These are phyloP conservation scores for Parazoanthus darwini DNA, from an alignment of 92 coral and sea anemone genomes.

Conservation along the genomic window DNA sequence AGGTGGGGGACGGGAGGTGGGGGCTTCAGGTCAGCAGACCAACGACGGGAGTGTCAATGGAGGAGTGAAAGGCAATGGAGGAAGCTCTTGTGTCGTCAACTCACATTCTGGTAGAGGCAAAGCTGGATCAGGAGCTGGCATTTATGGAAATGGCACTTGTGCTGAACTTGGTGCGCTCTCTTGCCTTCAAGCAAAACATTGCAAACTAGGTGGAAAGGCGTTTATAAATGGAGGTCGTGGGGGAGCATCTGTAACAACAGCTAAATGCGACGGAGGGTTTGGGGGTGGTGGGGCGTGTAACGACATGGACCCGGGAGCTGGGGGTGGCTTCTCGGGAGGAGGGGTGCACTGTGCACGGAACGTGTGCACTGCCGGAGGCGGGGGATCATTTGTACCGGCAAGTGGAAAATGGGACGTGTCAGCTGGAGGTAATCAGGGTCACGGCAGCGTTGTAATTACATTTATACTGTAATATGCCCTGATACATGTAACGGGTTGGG, in stretches of 20 bases:
- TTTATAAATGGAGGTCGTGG: background rate
- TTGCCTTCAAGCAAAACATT: background rate
- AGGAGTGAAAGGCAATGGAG: background rate
- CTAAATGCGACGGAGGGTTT: slow-evolving; percentile 12
- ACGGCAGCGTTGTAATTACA: slow-evolving; percentile 6
- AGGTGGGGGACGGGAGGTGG: background rate
- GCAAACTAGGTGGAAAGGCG: slow-evolving; percentile 15
- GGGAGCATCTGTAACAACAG: background rate
- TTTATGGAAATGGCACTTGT: slow-evolving; percentile 8
- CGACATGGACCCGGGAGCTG: slow-evolving; percentile 6
- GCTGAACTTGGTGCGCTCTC: background rate
- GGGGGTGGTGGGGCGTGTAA: slow-evolving; percentile 5
- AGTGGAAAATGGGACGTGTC: background rate
- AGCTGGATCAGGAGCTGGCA: slow-evolving; percentile 7
- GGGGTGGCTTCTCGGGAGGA: slow-evolving; percentile 16
- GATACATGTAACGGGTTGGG: background rate
- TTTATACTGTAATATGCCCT: background rate
- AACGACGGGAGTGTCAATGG: slow-evolving; percentile 5
- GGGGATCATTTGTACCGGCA: background rate
- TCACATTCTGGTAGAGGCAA: background rate
- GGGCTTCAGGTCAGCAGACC: background rate
- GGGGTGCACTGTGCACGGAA: background rate
- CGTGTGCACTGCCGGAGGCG: background rate
- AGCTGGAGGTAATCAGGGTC: background rate
- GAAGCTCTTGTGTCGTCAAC: background rate